Conservation (phyloP, 2,797 vertebrate species). For the Lithobates sylvaticus region DNA sequence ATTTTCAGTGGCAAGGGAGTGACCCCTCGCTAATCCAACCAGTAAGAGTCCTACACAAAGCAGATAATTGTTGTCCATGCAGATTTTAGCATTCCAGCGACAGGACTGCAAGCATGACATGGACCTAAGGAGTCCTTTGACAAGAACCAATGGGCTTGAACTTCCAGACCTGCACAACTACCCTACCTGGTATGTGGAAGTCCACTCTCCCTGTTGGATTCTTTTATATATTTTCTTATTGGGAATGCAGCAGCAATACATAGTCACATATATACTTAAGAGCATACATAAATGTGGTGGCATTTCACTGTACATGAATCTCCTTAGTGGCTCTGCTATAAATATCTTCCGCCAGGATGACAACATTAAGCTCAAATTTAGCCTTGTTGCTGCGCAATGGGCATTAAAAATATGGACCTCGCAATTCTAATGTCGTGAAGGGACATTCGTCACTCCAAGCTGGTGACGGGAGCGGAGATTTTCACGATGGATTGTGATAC, state of each 20-base stretch:
- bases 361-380: slow-evolving; percentile 42
- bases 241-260: neutral
- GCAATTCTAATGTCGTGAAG: slow-evolving; percentile 14
- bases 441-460: slow-evolving; percentile 31
- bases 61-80: no score
- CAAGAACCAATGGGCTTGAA: no score
- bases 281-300: slow-evolving; percentile 26
- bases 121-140: no score
- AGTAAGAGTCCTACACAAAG: no score
- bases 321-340: slow-evolving; percentile 11
- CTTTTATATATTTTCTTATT: neutral
- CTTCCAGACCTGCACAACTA: no score
- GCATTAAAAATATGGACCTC: slow-evolving; percentile 37
- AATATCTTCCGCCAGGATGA: slow-evolving; percentile 21
- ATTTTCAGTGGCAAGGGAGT: no score
- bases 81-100: no score
- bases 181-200: no score
- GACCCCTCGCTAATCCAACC: no score
- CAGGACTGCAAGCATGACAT: no score
- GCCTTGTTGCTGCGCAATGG: slow-evolving; percentile 30
- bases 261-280: neutral
- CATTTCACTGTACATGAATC: slow-evolving; percentile 33
- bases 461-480: slow-evolving; percentile 23
- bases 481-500: slow-evolving; percentile 50
- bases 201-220: no score